Evolutionary conservation across 1,140 invertebrate genomes (phyloP).

Genomic region (Hylaeus anthracinus): DNA sequence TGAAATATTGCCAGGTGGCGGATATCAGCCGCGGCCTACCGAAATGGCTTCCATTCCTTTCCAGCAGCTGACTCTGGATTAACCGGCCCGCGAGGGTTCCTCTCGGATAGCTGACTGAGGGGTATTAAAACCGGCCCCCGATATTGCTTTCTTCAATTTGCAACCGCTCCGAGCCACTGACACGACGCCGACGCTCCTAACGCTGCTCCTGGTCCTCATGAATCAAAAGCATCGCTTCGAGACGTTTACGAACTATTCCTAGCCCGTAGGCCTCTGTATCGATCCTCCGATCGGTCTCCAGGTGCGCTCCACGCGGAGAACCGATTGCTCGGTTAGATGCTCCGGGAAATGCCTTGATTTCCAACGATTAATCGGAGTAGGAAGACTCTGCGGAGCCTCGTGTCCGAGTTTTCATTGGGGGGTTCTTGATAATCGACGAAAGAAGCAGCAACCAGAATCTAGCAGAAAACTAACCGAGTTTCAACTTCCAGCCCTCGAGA

Average conservation of each 20-base stretch:
- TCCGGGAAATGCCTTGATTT: not conserved
- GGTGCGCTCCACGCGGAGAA: not conserved
- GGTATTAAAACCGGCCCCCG: slow-evolving; percentile 63
- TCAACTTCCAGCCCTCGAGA: too few species aligned
- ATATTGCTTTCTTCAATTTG: slow-evolving; percentile 70
- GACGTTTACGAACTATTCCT: not conserved
- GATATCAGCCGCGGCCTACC: slow-evolving; percentile 61
- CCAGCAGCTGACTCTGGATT: slow-evolving; percentile 68
- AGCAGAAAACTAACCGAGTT: too few species aligned
- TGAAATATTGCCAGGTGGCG: slow-evolving; percentile 69
- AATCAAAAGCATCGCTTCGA: slow-evolving; percentile 3
- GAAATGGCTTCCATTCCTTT: slow-evolving; percentile 66
- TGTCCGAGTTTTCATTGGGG: not conserved
- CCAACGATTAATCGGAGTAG: not conserved
- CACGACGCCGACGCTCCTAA: not conserved
- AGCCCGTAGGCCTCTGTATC: not conserved
- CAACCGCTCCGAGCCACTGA: slow-evolving; percentile 46
- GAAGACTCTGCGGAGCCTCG: not conserved
- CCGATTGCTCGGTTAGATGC: not conserved
- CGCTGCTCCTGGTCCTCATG: not conserved
- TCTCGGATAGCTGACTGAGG: slow-evolving; percentile 57
- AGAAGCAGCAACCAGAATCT: too few species aligned
- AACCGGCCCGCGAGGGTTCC: slow-evolving; percentile 59
- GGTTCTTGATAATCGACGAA: too few species aligned
- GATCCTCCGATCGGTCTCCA: slow-evolving; percentile 16